Base-by-base conservation (phyloP, 2,888 invertebrate species). In the Callyntrura guangdongensis region DNA sequence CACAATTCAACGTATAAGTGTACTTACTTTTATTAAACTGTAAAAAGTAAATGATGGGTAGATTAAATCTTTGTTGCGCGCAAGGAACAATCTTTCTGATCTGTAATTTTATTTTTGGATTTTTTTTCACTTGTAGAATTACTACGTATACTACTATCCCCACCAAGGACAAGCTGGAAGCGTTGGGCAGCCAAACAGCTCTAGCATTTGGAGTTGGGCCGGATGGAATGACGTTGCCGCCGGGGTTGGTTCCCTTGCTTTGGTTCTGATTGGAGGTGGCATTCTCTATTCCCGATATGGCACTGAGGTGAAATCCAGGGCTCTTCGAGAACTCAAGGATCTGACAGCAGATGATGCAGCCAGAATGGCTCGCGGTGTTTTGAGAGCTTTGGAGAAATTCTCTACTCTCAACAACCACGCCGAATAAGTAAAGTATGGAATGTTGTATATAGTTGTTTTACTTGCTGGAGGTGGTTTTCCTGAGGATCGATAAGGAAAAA, bases 341-440 rank as follows among this genome's bases (percentile, higher is more conserved):
- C 67, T 94, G 47, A 27, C 91, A 11, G 92, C 93, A 6, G 89
- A 93, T 47, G 92, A 93, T 49, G 82, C 92, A 6, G 93, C 93
- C 1, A 92, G 93, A 79, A 92, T 92, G 45, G 91, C 93, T 36
- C 86, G 93, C 11, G 87, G 92, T 86, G 93, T 94, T 56, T 72
- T 94, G 64, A 84, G 87, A 49, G 94, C 93, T 61, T 90, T 94
- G 72, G 92, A 93, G 69, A 93, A 90, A 89, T 92, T 92, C 89
- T 93, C 92, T 9, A 89, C 93, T 22, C 12, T 91, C 49, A 91
- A 89, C 56, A 91, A 69, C 17, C 25, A 85, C 85, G 49, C 69
- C 0, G 85, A 91, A 27, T 91, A 91, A 61, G 45, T 20, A 61
- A 83, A 47, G 11, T 67, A 59, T 45, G 45, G 3, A 45, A 3